Percentiles rank a stretch among this genome's conserved stretches.
Evolutionary conservation across 2,888 invertebrate species (phyloP).

Genomic region (Heteromurus nitidus): DNA sequence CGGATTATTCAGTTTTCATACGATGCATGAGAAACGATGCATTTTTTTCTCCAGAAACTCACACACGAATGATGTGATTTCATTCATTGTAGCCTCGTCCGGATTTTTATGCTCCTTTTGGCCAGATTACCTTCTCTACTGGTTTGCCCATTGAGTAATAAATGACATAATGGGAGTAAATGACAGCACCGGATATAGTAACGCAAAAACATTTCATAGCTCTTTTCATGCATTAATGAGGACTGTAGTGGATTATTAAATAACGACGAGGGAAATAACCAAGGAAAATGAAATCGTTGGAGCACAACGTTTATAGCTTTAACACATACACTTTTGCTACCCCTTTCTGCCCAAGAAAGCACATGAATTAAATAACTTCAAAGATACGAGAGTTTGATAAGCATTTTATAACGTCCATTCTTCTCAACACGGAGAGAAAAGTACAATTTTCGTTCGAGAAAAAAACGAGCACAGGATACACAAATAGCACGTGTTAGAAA

Average conservation of each 20-base stretch:
- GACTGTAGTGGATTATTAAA: slow-evolving; percentile 21
- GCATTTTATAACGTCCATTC: slow-evolving; percentile 3
- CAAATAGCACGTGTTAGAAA: slow-evolving; percentile 42
- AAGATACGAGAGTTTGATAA: slow-evolving; percentile 26
- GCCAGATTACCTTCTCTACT: too few species aligned
- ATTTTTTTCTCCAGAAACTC: too few species aligned
- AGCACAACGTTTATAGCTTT: slow-evolving; percentile 35
- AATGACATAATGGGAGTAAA: neutral
- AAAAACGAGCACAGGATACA: neutral
- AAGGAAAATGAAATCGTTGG: slow-evolving; percentile 59
- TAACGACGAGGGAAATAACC: slow-evolving; percentile 30
- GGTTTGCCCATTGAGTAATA: too few species aligned
- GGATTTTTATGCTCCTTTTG: neutral
- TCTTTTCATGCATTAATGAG: slow-evolving; percentile 44
- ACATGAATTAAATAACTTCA: slow-evolving; percentile 41
- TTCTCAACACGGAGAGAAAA: neutral
- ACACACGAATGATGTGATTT: neutral
- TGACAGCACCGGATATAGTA: neutral
- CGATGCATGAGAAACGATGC: too few species aligned
- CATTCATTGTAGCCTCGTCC: slow-evolving; percentile 8
- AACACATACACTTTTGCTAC: neutral
- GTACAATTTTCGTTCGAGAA: neutral
- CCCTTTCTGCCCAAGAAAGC: neutral
- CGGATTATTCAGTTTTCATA: too few species aligned
- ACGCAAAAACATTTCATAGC: neutral